Conservation (phyloP, 2,113 vertebrate species). For the Sylvietta virens region DNA sequence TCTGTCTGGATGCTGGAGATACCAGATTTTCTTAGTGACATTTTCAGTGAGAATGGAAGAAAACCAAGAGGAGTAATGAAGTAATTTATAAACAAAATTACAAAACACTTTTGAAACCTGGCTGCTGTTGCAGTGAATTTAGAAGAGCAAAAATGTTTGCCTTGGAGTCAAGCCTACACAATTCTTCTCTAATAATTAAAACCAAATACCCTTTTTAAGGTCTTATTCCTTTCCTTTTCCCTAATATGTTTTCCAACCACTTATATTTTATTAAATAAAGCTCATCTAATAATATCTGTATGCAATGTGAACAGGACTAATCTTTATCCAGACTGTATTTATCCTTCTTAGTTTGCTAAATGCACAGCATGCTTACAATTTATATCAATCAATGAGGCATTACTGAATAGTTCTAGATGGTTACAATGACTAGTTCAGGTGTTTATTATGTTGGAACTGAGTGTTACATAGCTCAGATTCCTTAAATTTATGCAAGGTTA, state of each 20-base stretch:
- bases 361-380: not conserved
- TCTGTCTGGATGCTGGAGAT: not conserved
- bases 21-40: not conserved
- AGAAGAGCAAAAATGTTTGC: not conserved
- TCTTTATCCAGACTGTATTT: not conserved
- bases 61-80: not conserved
- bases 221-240: not conserved
- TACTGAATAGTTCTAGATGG: not conserved
- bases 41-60: not conserved
- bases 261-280: not conserved
- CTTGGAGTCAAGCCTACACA: not conserved
- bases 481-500: not conserved
- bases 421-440: not conserved
- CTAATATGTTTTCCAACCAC: not conserved
- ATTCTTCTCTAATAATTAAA: not conserved
- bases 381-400: not conserved
- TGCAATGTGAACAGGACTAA: not conserved
- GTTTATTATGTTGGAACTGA: not conserved
- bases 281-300: not conserved
- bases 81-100: not conserved
- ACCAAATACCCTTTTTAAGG: not conserved
- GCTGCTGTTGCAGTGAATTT: not conserved
- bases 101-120: constrained; percentile 2
- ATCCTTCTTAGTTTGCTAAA: not conserved
- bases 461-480: not conserved